These are phyloP conservation scores for Trichacis sp. DNA, from an alignment of 2,888 invertebrate genomes.

Conservation along the genomic window DNA sequence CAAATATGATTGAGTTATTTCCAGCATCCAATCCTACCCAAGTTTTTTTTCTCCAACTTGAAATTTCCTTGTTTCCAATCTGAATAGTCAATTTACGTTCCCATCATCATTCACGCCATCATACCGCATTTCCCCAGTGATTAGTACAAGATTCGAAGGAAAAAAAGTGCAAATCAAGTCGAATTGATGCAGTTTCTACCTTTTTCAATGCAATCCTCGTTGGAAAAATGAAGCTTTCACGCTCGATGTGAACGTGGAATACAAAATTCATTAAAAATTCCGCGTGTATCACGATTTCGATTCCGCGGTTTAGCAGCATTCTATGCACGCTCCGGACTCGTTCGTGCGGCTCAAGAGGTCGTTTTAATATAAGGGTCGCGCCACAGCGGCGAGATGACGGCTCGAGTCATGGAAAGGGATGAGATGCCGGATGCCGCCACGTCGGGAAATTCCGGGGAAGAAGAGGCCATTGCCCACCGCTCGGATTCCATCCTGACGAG, in stretches of 20 bases:
- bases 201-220: background rate
- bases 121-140: too few species aligned
- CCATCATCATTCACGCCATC: background rate
- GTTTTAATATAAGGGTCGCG: constrained; percentile 44
- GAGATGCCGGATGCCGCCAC: constrained; percentile 38
- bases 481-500: constrained; percentile 39
- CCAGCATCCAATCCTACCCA: too few species aligned
- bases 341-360: constrained; percentile 41
- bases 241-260: constrained; percentile 2
- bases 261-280: constrained; percentile 30
- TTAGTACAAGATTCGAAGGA: too few species aligned
- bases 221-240: background rate
- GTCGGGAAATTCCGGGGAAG: constrained; percentile 41
- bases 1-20: too few species aligned
- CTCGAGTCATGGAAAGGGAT: constrained; percentile 24
- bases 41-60: too few species aligned
- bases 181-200: too few species aligned
- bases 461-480: constrained; percentile 39
- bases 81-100: too few species aligned
- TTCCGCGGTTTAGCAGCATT: constrained; percentile 30
- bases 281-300: constrained; percentile 35
- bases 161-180: too few species aligned
- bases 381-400: constrained; percentile 31
- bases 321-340: constrained; percentile 37
- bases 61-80: too few species aligned